Base-by-base conservation (phyloP, 2,113 vertebrate genomes). In the Prochilodus magdalenae region DNA sequence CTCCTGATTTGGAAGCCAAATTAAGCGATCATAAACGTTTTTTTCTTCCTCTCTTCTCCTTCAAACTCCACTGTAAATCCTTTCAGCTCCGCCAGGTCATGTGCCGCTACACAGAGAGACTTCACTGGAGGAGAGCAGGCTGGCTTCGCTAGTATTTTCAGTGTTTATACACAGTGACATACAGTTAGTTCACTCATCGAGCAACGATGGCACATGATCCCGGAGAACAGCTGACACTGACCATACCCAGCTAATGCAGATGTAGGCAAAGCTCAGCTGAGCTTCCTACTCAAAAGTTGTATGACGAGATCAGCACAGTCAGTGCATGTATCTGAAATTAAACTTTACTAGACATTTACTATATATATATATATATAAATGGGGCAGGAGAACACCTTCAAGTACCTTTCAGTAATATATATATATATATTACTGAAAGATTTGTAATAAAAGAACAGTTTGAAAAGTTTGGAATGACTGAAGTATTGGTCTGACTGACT, bases 1-100 rank as follows among this genome's bases (percentile, higher is more conserved):
- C 80, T 69, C 59, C 51, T 57, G 82, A 81, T 62, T 77, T 84
- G 59, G 88, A 92, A 94, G 89, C 87, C 92, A 89, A 91, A 90
- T 90, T 88, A 91, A 90, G 80, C 86, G 44, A 65, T 87, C 40
- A 80, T 76, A 84, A 86, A 86, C 79, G 71, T 77, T 74, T 53
- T 40, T 3, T 11, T 1, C 20, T 62, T 65, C 82, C 62, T 53
- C 27, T 79, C 60, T 79, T 22, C 22, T 86, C 86, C 22, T 36
- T 63, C 47, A 66, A 57, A 69, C 66, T 13, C 74, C 60, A 49
- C 55, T 77, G 77, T 80, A 84, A 81, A 83, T 84, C 81, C 85
- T 89, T 87, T 89, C 78, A 86, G 90, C 89, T 85, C 47, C 33
- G 72, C 55, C 44, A 40, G 84, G 80, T 44, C 62, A 76, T 82